A percentile compares a stretch with the other conserved stretches of the same genome.
phyloP scores from a whole-genome alignment of 2,888 invertebrate genomes.

The Nipponacmea schrenckii region DNA sequence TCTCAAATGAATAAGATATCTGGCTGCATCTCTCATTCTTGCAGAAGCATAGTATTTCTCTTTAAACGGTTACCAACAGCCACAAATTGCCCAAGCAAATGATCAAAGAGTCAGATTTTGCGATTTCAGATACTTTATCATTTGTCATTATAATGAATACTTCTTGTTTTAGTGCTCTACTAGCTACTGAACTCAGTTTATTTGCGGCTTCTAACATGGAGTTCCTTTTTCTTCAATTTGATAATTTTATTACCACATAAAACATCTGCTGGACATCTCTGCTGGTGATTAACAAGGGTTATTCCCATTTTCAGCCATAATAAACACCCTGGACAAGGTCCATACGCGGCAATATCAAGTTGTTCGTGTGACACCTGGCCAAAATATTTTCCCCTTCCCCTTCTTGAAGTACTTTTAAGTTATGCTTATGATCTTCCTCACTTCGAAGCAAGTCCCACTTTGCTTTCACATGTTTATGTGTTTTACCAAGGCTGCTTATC shows the following conservation, averaged over 20 bases:
- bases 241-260: not conserved
- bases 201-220: not conserved
- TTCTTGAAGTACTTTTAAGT: not conserved
- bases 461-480: not conserved
- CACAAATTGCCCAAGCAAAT: not conserved
- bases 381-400: not conserved
- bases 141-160: not conserved
- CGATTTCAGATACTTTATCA: not conserved
- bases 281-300: not conserved
- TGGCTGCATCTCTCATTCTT: not conserved
- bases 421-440: not conserved
- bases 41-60: conserved; percentile 2
- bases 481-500: not conserved
- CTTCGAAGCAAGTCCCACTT: not conserved
- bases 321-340: not conserved
- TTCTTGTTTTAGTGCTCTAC: not conserved
- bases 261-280: not conserved
- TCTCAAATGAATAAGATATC: not conserved
- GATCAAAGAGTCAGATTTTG: not conserved
- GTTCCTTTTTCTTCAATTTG: not conserved
- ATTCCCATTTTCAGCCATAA: not conserved
- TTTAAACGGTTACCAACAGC: conserved; percentile 1
- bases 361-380: not conserved
- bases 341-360: not conserved
- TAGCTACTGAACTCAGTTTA: not conserved